Conservation (phyloP, 2,113 vertebrate genomes). For the Anarrhichthys ocellatus region DNA sequence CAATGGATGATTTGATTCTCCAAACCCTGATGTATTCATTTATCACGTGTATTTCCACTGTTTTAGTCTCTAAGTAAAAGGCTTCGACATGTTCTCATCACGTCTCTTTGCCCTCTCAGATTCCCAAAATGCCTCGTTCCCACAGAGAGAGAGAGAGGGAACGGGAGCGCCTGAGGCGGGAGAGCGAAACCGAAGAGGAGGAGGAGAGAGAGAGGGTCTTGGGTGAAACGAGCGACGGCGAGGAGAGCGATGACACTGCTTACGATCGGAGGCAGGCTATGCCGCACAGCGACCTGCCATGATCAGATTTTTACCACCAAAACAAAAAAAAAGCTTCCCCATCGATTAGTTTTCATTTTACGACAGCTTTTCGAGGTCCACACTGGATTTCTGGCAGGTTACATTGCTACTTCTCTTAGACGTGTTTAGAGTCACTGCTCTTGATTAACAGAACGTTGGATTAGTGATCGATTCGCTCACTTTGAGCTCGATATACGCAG, state of each 20-base stretch:
- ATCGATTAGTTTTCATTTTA: constrained; percentile 12
- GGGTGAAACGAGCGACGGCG: constrained; percentile 79
- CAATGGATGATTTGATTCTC: too few species aligned
- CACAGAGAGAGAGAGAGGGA: constrained; percentile 71
- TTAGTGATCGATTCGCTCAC: constrained; percentile 1
- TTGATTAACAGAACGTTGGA: neutral
- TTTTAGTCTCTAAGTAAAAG: too few species aligned
- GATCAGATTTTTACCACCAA: constrained; percentile 22
- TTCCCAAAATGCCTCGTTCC: constrained; percentile 70
- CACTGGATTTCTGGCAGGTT: constrained; percentile 32
- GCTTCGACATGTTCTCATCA: neutral
- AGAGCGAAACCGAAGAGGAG: constrained; percentile 82
- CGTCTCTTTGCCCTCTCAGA: constrained; percentile 44
- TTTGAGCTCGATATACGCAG: constrained; percentile 14
- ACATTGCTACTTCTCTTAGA: neutral
- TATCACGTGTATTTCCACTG: too few species aligned
- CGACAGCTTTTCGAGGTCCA: constrained; percentile 15
- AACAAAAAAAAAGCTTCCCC: neutral
- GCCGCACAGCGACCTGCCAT: constrained; percentile 77
- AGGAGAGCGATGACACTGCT: constrained; percentile 85
- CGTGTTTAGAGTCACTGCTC: neutral
- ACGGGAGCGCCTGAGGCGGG: constrained; percentile 67
- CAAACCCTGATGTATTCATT: too few species aligned
- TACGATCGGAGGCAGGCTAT: constrained; percentile 81
- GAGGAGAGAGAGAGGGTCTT: constrained; percentile 78